Evolutionary conservation across 2,113 vertebrate species (phyloP).

Genomic region (Sus scrofa): DNA sequence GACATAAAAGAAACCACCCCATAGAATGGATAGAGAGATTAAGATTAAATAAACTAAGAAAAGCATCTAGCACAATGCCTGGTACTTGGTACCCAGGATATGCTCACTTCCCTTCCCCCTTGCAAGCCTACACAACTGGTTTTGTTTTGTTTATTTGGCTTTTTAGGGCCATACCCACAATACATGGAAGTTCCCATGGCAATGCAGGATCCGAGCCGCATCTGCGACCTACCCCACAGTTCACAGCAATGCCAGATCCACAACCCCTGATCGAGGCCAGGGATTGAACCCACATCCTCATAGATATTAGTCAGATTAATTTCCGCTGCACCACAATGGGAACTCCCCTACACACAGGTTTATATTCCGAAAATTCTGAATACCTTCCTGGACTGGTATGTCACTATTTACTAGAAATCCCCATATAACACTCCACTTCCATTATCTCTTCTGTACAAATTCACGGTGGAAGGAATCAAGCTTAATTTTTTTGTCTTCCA

Average conservation of each 20-base stretch:
- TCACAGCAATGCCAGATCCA: too few species aligned
- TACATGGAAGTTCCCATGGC: too few species aligned
- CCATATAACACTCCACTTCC: background rate
- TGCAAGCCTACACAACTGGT: background rate
- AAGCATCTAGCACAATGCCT: background rate
- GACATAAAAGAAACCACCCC: background rate
- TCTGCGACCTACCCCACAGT: too few species aligned
- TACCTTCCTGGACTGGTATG: background rate
- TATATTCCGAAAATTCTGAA: background rate
- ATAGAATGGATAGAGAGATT: background rate
- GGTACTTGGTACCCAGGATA: fast-evolving
- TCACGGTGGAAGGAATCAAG: background rate
- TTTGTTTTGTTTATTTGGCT: too few species aligned
- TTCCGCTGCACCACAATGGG: too few species aligned
- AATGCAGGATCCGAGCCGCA: too few species aligned
- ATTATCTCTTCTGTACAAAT: background rate
- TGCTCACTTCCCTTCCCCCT: background rate
- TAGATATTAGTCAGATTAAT: too few species aligned
- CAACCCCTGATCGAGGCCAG: too few species aligned
- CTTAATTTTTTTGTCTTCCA: conserved; percentile 7
- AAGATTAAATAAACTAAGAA: background rate
- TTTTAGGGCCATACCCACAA: too few species aligned
- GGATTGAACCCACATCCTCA: too few species aligned
- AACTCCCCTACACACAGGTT: background rate
- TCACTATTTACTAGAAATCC: background rate